Conservation (phyloP, 2,113 vertebrate species). For the Eptesicus fuscus region DNA sequence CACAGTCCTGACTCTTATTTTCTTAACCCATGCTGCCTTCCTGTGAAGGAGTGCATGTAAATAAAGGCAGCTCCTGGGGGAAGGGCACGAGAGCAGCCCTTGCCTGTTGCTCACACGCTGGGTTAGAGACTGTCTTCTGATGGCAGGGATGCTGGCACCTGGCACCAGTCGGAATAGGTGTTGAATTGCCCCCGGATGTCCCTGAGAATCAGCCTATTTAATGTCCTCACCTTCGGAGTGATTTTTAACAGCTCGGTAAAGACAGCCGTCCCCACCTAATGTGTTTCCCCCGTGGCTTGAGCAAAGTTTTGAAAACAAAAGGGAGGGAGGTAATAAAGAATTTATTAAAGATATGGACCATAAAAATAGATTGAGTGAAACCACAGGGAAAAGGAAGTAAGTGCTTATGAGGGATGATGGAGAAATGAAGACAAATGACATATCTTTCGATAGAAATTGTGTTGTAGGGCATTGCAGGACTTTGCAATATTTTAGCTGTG, state of each 20-base stretch:
- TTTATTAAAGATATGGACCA: background rate
- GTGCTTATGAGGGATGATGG: background rate
- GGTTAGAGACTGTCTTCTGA: background rate
- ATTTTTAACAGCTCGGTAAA: conserved; percentile 54
- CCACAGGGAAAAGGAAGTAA: background rate
- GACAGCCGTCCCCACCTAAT: background rate
- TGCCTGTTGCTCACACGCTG: background rate
- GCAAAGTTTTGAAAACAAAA: conserved; percentile 32
- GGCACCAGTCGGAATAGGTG: background rate
- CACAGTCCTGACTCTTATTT: background rate
- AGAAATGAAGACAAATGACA: background rate
- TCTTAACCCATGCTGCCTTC: background rate
- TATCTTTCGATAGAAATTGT: background rate
- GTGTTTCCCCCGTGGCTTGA: background rate
- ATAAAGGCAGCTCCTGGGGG: background rate
- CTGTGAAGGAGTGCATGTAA: background rate
- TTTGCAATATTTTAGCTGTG: background rate
- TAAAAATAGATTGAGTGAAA: background rate
- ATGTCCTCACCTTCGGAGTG: conserved; percentile 43
- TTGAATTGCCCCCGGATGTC: conserved; percentile 18
- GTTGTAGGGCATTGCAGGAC: background rate
- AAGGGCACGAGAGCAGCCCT: background rate
- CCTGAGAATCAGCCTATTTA: background rate
- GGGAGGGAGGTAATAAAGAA: background rate
- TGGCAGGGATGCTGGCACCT: background rate